These are phyloP conservation scores for Sciaenops ocellatus DNA, from an alignment of 2,797 vertebrate genomes.

Conservation along the genomic window DNA sequence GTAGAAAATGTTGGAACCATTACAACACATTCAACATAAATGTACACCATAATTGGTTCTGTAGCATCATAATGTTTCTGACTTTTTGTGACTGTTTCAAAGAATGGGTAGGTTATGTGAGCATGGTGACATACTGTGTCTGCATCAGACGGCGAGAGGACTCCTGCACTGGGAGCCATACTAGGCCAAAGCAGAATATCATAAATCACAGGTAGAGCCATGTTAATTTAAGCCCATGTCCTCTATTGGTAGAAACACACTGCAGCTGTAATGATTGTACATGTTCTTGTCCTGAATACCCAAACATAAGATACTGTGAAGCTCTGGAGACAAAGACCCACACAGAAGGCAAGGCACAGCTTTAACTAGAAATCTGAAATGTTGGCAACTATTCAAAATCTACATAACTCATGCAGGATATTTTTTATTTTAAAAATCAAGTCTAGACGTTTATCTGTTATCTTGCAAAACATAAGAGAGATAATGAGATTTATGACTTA, in stretches of 20 bases:
- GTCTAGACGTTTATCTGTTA: background rate
- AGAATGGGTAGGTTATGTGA: background rate
- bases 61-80: background rate
- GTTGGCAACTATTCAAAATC: background rate
- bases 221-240: slow-evolving; percentile 58
- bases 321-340: slow-evolving; percentile 11
- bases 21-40: background rate
- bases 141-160: slow-evolving; percentile 2
- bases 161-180: slow-evolving; percentile 25
- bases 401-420: too few relatives aligned
- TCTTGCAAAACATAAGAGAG: background rate
- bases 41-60: background rate
- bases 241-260: slow-evolving; percentile 31
- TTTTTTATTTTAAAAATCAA: background rate
- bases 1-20: background rate
- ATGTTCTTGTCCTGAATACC: slow-evolving; percentile 54
- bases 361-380: background rate
- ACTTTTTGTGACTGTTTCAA: background rate
- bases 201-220: slow-evolving; percentile 53
- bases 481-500: background rate
- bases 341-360: background rate
- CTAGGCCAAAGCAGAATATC: slow-evolving; percentile 26
- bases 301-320: slow-evolving; percentile 10
- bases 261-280: slow-evolving; percentile 43
- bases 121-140: background rate